Conservation (phyloP, 2,797 vertebrate genomes). For the Lates japonicus region DNA sequence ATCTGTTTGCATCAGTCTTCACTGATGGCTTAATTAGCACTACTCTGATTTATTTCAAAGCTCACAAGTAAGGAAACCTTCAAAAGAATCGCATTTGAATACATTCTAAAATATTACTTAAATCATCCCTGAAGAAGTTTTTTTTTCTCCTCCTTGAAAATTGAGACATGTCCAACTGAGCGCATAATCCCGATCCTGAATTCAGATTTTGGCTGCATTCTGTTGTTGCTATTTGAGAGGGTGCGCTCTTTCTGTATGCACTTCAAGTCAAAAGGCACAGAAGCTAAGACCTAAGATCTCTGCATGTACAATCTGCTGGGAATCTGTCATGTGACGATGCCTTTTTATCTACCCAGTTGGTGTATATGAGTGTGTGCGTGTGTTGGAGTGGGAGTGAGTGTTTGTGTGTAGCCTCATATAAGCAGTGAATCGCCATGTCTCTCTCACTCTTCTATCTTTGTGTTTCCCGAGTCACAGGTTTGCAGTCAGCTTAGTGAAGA, state of each 20-base stretch:
- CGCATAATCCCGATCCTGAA: slow-evolving; percentile 56
- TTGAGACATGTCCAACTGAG: slow-evolving; percentile 55
- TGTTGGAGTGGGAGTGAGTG: slow-evolving; percentile 25
- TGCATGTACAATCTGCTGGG: slow-evolving; percentile 84
- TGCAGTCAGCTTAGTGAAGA: slow-evolving; percentile 71
- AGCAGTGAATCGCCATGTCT: slow-evolving; percentile 50
- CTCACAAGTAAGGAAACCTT: slow-evolving; percentile 25
- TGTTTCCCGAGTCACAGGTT: slow-evolving; percentile 54
- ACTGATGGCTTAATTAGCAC: slow-evolving; percentile 52
- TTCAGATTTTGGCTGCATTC: slow-evolving; percentile 55
- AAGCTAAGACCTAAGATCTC: slow-evolving; percentile 77
- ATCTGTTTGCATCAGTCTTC: slow-evolving; percentile 9
- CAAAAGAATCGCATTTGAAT: slow-evolving; percentile 24
- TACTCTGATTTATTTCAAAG: slow-evolving; percentile 33
- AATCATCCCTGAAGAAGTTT: slow-evolving; percentile 24
- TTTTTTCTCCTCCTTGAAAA: slow-evolving; percentile 50
- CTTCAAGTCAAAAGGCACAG: slow-evolving; percentile 73
- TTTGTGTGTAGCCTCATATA: slow-evolving; percentile 28
- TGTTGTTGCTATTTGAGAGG: slow-evolving; percentile 60
- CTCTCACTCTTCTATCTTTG: slow-evolving; percentile 37
- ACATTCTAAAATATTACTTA: slow-evolving; percentile 46
- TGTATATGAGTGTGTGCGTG: slow-evolving; percentile 31
- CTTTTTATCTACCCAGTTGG: slow-evolving; percentile 82
- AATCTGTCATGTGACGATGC: slow-evolving; percentile 84
- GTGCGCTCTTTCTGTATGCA: slow-evolving; percentile 46